Percentiles rank a stretch among this genome's conserved stretches.
phyloP scores from a whole-genome alignment of 2,113 vertebrate genomes.

The Semnornis frantzii region DNA sequence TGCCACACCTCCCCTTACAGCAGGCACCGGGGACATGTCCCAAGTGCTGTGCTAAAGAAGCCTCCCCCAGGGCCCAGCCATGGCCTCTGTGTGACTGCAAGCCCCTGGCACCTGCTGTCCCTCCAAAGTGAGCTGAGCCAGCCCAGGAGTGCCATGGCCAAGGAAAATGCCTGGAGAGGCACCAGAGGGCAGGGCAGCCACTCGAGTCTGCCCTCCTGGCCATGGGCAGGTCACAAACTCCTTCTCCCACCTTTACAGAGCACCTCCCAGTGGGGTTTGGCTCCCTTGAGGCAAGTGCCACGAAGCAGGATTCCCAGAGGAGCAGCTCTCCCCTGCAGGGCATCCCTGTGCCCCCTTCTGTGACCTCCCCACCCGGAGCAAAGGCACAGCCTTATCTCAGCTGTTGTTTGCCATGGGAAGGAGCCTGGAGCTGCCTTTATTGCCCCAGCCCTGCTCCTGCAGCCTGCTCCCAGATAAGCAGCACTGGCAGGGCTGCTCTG shows the following conservation, averaged over 20 bases:
- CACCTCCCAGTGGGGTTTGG: not conserved
- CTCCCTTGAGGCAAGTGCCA: not conserved
- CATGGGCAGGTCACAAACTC: not conserved
- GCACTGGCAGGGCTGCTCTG: not conserved
- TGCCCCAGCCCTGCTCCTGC: conserved; percentile 34
- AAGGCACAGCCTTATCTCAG: conserved; percentile 39
- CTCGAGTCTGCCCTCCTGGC: not conserved
- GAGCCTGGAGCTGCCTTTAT: conserved; percentile 27
- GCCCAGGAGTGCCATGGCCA: not conserved
- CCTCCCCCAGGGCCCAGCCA: not conserved
- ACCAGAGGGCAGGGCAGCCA: not conserved
- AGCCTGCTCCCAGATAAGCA: conserved; percentile 19
- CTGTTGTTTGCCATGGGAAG: conserved; percentile 50
- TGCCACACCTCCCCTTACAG: not conserved
- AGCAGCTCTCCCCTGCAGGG: conserved; percentile 7
- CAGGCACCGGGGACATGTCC: not conserved
- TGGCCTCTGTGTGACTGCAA: not conserved
- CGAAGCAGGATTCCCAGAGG: not conserved
- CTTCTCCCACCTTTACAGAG: not conserved
- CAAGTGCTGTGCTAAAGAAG: not conserved
- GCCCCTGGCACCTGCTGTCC: not conserved
- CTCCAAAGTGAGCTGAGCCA: not conserved
- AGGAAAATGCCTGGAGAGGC: not conserved
- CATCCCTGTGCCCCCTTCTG: not conserved
- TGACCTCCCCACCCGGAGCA: conserved; percentile 18